phyloP scores from a whole-genome alignment of 2,113 vertebrate species.

The Menura novaehollandiae region DNA sequence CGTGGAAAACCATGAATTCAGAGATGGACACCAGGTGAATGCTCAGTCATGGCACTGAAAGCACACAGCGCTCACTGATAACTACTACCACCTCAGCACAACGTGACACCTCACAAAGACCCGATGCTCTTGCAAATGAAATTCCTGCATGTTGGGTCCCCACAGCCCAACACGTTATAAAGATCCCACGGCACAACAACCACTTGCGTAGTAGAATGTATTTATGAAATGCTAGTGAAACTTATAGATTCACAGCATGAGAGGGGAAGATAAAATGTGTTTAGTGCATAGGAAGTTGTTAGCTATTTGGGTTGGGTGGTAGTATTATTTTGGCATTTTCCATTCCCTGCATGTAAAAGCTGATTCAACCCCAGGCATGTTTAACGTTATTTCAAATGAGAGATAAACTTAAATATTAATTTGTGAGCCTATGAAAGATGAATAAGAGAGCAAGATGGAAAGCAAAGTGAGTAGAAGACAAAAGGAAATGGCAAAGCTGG shows the following conservation, averaged over 20 bases:
- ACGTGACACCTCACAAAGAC: fast-evolving
- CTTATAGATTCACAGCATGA: neutral
- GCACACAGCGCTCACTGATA: neutral
- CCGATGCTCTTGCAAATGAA: neutral
- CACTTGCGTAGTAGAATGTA: fast-evolving
- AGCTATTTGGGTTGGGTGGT: neutral
- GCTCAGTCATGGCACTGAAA: neutral
- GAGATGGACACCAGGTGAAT: neutral
- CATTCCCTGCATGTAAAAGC: neutral
- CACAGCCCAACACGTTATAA: neutral
- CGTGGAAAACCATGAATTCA: neutral
- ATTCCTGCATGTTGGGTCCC: neutral
- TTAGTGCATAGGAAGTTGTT: neutral
- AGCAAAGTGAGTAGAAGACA: neutral
- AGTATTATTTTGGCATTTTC: neutral
- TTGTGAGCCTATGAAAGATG: neutral
- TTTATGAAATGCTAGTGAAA: neutral
- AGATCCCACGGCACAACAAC: neutral
- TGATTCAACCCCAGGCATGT: neutral
- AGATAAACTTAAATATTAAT: neutral
- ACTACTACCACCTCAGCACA: neutral
- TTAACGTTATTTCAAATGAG: neutral
- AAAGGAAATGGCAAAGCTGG: neutral
- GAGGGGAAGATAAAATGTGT: neutral
- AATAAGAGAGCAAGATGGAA: neutral